A percentile compares a stretch with the other conserved stretches of the same genome.
phyloP scores from a whole-genome alignment of 2,888 invertebrate species.

The Azorinus chamasolen region DNA sequence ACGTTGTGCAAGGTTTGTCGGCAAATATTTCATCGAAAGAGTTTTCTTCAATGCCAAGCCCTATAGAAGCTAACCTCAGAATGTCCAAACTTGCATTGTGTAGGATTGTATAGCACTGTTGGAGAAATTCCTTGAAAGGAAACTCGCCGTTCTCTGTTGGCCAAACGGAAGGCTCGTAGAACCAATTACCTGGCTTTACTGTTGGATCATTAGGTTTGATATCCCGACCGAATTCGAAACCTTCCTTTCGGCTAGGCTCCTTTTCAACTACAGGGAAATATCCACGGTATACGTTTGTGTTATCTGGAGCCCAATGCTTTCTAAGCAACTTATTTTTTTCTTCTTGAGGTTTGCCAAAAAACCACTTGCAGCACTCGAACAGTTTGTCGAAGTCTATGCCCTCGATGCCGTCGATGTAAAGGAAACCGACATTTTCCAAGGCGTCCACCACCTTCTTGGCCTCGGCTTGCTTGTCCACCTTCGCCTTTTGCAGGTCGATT shows the following conservation, averaged over 20 bases:
- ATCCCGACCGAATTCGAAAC: conserved; percentile 71
- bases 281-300: conserved; percentile 71
- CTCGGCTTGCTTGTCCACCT: conserved; percentile 48
- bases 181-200: conserved; percentile 64
- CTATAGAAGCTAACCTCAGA: conserved; percentile 68
- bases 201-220: conserved; percentile 62
- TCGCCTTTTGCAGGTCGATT: conserved; percentile 67
- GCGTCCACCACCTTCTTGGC: conserved; percentile 68
- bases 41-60: conserved; percentile 70
- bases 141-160: conserved; percentile 66
- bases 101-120: conserved; percentile 51
- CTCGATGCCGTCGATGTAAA: conserved; percentile 70
- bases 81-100: conserved; percentile 66
- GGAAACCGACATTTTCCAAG: conserved; percentile 73
- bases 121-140: conserved; percentile 63
- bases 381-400: conserved; percentile 68
- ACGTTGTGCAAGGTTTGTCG: conserved; percentile 70
- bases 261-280: conserved; percentile 72
- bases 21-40: conserved; percentile 71
- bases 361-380: conserved; percentile 65
- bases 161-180: conserved; percentile 74
- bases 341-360: conserved; percentile 64
- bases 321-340: conserved; percentile 59
- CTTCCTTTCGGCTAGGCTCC: conserved; percentile 73
- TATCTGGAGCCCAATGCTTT: conserved; percentile 66